Evolutionary conservation across 2,797 vertebrate genomes (phyloP).

Genomic region (Urophycis tenuis): DNA sequence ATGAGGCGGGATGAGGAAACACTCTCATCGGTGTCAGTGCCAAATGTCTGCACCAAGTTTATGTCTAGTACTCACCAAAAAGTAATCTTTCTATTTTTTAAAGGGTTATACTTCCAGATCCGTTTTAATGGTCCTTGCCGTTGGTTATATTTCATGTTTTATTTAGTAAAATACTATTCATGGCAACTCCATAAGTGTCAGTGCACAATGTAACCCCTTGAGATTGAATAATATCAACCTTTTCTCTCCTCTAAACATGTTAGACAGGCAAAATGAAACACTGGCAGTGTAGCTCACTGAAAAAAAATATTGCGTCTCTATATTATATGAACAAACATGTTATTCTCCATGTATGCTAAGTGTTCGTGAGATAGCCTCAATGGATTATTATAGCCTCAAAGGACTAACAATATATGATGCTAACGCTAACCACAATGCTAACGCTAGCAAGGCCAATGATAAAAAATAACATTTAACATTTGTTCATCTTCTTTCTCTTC

Average conservation of each 20-base stretch:
- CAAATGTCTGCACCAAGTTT: neutral
- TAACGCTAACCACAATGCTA: too few relatives aligned
- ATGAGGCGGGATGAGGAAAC: constrained; percentile 46
- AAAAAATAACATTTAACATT: too few relatives aligned
- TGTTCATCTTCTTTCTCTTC: too few relatives aligned
- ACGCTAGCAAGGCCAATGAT: neutral
- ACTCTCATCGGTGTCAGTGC: neutral
- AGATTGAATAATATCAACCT: too few relatives aligned
- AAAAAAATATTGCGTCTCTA: neutral
- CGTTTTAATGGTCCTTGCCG: neutral
- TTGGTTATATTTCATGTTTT: neutral
- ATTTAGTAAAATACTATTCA: too few relatives aligned
- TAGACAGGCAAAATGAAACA: neutral
- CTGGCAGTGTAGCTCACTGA: neutral
- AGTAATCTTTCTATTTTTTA: neutral
- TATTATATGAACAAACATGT: neutral
- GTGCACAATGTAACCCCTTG: too few relatives aligned
- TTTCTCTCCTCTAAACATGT: neutral
- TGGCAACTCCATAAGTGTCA: too few relatives aligned
- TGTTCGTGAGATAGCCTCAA: neutral
- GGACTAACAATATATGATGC: too few relatives aligned
- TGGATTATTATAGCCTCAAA: neutral
- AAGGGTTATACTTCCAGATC: neutral
- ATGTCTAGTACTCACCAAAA: neutral
- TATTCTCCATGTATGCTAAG: too few relatives aligned